Conservation (phyloP, 2,888 invertebrate genomes). For the Congeria kusceri region DNA sequence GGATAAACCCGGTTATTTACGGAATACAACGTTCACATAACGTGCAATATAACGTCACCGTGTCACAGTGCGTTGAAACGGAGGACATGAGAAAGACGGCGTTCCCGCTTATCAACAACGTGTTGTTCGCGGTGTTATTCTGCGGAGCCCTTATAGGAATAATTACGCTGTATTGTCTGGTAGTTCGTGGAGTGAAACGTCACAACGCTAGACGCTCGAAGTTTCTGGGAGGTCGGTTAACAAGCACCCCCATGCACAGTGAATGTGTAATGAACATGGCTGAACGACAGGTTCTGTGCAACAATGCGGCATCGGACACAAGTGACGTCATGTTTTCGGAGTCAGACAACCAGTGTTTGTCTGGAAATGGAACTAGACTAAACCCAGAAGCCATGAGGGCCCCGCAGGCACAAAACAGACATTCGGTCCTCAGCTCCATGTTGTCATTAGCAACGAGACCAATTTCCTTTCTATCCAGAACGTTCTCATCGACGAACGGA, state of each 20-base stretch:
- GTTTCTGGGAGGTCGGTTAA: conserved; percentile 5
- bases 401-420: not conserved
- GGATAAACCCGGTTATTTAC: conserved; percentile 63
- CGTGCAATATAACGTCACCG: conserved; percentile 44
- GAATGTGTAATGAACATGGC: too few species aligned
- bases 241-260: not conserved
- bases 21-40: conserved; percentile 53
- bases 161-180: conserved; percentile 59
- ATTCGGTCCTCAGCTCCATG: conserved; percentile 25
- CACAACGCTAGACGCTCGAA: conserved; percentile 25
- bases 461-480: conserved; percentile 13
- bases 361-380: not conserved
- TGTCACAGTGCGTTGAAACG: conserved; percentile 67
- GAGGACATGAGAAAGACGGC: conserved; percentile 53
- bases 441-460: conserved; percentile 24
- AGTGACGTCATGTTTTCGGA: conserved; percentile 35
- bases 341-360: conserved; percentile 17
- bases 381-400: too few species aligned
- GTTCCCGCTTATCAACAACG: conserved; percentile 63
- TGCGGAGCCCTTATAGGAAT: conserved; percentile 48
- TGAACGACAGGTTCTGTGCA: not conserved
- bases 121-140: conserved; percentile 55
- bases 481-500: not conserved
- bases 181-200: conserved; percentile 50
- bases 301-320: not conserved